phyloP scores from a whole-genome alignment of 2,888 invertebrate species.

The Autographa gamma region DNA sequence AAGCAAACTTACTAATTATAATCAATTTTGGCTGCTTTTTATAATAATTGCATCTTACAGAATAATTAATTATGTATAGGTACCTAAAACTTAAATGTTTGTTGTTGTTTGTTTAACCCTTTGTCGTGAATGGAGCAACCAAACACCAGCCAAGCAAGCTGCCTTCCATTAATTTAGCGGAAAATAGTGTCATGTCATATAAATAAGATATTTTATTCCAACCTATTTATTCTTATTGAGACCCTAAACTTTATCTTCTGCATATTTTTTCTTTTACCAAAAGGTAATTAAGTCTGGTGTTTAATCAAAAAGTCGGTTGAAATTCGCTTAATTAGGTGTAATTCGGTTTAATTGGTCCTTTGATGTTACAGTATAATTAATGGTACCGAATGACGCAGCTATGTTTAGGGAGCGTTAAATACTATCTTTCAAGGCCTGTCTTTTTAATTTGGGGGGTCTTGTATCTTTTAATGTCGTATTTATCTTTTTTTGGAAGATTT shows the following conservation, averaged over 20 bases:
- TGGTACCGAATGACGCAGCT: constrained; percentile 20
- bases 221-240: too few relatives aligned
- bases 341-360: constrained; percentile 54
- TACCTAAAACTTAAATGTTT: too few relatives aligned
- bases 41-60: too few relatives aligned
- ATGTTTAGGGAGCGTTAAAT: constrained; percentile 18
- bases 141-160: too few relatives aligned
- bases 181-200: too few relatives aligned
- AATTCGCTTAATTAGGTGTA: constrained; percentile 55
- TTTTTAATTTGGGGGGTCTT: constrained; percentile 21
- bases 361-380: constrained; percentile 55
- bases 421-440: constrained; percentile 18
- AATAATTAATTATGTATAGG: too few relatives aligned
- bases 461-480: background rate
- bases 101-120: too few relatives aligned
- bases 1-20: too few relatives aligned
- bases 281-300: constrained; percentile 53
- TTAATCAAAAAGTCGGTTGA: constrained; percentile 58
- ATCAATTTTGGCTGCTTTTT: too few relatives aligned
- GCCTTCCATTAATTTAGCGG: too few relatives aligned
- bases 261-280: constrained; percentile 6
- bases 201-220: too few relatives aligned
- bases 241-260: constrained; percentile 44
- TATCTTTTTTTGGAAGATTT: background rate
- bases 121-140: too few relatives aligned